These are phyloP conservation scores for Iphiclides podalirius DNA, from an alignment of 2,888 invertebrate species.

Conservation along the genomic window DNA sequence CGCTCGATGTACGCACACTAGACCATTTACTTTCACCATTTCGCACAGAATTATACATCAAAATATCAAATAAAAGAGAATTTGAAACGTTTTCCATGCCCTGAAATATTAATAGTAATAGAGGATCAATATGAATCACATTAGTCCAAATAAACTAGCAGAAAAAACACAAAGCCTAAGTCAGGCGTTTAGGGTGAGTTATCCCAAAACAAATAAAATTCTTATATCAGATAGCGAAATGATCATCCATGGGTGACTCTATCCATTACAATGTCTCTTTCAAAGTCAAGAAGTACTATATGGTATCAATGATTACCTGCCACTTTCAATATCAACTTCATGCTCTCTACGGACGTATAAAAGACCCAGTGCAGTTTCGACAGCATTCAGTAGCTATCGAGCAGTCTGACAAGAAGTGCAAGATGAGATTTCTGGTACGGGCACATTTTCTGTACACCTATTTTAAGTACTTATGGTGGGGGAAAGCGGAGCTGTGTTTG, in stretches of 20 bases:
- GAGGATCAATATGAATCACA: no score
- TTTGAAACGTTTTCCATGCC: no score
- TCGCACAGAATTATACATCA: no score
- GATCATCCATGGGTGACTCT: conserved; percentile 26
- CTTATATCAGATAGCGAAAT: conserved; percentile 10
- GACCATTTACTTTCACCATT: no score
- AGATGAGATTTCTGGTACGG: conserved; percentile 76
- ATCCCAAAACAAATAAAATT: conserved; percentile 18
- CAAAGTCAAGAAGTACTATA: conserved; percentile 29
- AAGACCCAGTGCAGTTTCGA: conserved; percentile 47
- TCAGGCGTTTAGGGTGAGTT: no score
- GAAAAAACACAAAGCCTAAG: no score
- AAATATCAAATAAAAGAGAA: no score
- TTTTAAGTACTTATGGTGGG: no score
- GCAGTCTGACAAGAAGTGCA: conserved; percentile 76
- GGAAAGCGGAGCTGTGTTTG: conserved; percentile 16
- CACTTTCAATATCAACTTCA: conserved; percentile 55
- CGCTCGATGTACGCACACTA: no score
- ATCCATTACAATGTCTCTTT: conserved; percentile 30
- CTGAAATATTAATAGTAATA: no score
- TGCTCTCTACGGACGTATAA: conserved; percentile 54
- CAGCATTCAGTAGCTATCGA: conserved; percentile 75
- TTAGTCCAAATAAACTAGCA: no score
- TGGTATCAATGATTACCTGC: conserved; percentile 40
- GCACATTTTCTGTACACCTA: conserved; percentile 29